Evolutionary conservation across 2,888 invertebrate genomes (phyloP).

Genomic region (Pollenia griseotomentosa): DNA sequence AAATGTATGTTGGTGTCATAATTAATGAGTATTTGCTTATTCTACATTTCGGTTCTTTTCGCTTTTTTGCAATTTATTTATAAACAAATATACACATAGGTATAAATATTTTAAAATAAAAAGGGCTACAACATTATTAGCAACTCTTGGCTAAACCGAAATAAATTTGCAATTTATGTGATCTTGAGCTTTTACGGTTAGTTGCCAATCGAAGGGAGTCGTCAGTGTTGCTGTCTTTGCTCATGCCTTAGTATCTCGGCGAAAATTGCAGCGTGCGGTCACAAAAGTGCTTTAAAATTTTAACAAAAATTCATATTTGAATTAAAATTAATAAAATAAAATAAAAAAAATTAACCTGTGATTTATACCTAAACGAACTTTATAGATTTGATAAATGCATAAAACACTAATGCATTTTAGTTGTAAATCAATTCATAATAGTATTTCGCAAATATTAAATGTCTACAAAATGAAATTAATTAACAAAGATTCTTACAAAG

Average conservation of each 20-base stretch:
- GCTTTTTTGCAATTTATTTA: slow-evolving; percentile 25
- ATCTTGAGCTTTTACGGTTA: slow-evolving; percentile 55
- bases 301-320: slow-evolving; percentile 28
- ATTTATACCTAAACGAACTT: slow-evolving; percentile 31
- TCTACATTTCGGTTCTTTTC: slow-evolving; percentile 37
- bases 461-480: slow-evolving; percentile 2
- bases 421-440: slow-evolving; percentile 10
- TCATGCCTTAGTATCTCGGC: slow-evolving; percentile 50
- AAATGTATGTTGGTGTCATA: slow-evolving; percentile 60
- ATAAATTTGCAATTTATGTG: slow-evolving; percentile 37
- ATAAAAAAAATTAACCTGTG: slow-evolving; percentile 36
- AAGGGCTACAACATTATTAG: slow-evolving; percentile 60
- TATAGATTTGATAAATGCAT: slow-evolving; percentile 39
- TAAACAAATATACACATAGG: slow-evolving; percentile 1
- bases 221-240: slow-evolving; percentile 1
- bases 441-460: slow-evolving; percentile 31
- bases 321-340: slow-evolving; percentile 8
- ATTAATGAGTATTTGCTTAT: slow-evolving; percentile 67
- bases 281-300: neutral
- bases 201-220: slow-evolving; percentile 63
- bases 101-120: slow-evolving; percentile 5
- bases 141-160: slow-evolving; percentile 9
- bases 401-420: slow-evolving; percentile 9
- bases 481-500: slow-evolving; percentile 18
- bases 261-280: slow-evolving; percentile 48